Percentiles rank a stretch among this genome's conserved stretches.
Conservation (phyloP, 2,888 invertebrate genomes). For the Minunthozetes semirufus region DNA sequence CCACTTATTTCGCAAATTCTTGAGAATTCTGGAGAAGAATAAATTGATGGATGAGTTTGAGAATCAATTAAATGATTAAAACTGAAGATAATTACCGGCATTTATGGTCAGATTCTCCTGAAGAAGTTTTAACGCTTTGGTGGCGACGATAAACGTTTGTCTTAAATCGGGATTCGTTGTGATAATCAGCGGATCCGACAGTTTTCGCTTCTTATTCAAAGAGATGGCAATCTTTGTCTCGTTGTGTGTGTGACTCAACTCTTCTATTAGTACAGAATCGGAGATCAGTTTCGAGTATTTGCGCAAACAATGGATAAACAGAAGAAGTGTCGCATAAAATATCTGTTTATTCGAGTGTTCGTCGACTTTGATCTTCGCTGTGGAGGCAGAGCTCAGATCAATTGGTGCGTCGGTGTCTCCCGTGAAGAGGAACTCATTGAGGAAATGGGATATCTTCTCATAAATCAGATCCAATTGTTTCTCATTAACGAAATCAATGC, state of each 20-base stretch:
- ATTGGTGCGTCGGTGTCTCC: slow-evolving; percentile 16
- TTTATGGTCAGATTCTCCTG: slow-evolving; percentile 13
- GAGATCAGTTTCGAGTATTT: not conserved
- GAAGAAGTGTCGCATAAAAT: slow-evolving; percentile 16
- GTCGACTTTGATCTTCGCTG: not conserved
- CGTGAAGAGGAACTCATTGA: not conserved
- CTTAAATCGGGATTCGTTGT: not conserved
- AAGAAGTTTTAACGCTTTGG: slow-evolving; percentile 17
- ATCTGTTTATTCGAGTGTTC: not conserved
- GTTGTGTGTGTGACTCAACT: not conserved
- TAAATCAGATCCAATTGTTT: slow-evolving; percentile 11
- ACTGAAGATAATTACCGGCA: not conserved
- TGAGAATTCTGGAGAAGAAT: not conserved
- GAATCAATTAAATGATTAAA: not conserved
- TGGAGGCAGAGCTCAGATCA: slow-evolving; percentile 11
- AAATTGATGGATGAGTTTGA: not conserved
- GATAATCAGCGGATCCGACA: not conserved
- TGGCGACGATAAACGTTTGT: not conserved
- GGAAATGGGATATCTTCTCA: slow-evolving; percentile 3
- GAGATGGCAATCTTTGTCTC: not conserved
- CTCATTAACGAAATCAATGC: slow-evolving; percentile 1
- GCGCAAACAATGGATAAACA: slow-evolving; percentile 3
- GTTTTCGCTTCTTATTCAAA: slow-evolving; percentile 16
- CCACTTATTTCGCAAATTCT: not conserved
- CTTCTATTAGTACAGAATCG: slow-evolving; percentile 3